Percentiles rank a stretch among this genome's conserved stretches.
phyloP scores from a whole-genome alignment of 2,113 vertebrate genomes.

The Anoplopoma fimbria region DNA sequence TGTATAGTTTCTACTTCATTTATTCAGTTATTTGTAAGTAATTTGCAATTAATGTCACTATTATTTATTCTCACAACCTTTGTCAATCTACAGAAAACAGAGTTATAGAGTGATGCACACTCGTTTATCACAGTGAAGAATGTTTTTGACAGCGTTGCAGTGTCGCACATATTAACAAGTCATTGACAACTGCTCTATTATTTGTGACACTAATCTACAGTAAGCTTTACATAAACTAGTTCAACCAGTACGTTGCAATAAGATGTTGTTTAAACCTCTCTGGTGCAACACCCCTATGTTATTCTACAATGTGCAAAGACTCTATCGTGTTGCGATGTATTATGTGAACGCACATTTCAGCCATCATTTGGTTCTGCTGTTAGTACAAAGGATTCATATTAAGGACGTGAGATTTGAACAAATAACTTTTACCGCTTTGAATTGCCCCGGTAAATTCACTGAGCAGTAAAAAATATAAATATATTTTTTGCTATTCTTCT shows the following conservation, averaged over 20 bases:
- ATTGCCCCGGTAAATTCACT: neutral
- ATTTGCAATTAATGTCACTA: neutral
- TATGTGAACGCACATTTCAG: neutral
- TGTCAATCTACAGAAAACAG: neutral
- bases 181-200: neutral
- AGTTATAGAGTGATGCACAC: neutral
- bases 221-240: constrained; percentile 2
- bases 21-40: neutral
- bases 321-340: neutral
- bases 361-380: neutral
- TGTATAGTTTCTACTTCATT: neutral
- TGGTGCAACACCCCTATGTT: constrained; percentile 18
- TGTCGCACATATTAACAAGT: neutral
- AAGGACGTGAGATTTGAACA: neutral
- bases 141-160: neutral
- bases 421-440: neutral
- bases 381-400: neutral
- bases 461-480: neutral
- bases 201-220: neutral
- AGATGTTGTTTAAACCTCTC: neutral
- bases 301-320: neutral
- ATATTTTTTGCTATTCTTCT: too few relatives aligned
- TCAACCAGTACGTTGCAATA: neutral
- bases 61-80: neutral
- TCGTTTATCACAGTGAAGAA: neutral